These are phyloP conservation scores for Encarsia formosa DNA, from an alignment of 2,888 invertebrate species.

Conservation along the genomic window DNA sequence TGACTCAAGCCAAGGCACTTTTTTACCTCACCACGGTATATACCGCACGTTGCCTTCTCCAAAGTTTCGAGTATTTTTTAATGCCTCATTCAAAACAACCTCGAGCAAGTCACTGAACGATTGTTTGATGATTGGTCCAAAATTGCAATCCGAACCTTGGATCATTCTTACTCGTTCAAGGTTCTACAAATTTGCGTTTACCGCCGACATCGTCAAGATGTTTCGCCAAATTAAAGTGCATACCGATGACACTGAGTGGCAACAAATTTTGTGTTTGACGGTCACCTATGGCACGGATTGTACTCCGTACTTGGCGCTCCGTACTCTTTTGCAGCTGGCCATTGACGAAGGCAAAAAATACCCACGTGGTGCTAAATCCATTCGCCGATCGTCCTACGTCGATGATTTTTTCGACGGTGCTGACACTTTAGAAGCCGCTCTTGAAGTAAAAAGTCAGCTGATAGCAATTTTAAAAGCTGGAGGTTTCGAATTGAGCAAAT, in stretches of 20 bases:
- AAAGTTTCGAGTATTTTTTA: background rate
- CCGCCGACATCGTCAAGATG: background rate
- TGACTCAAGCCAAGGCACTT: background rate
- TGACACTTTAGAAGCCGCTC: background rate
- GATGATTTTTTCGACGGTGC: background rate
- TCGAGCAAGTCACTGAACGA: constrained; percentile 32
- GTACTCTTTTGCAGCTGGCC: constrained; percentile 7
- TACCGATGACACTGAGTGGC: constrained; percentile 33
- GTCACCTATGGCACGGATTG: constrained; percentile 9
- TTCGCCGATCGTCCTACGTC: background rate
- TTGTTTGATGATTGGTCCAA: constrained; percentile 35
- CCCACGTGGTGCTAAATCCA: background rate
- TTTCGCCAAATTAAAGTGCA: constrained; percentile 16
- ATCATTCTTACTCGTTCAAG: constrained; percentile 37
- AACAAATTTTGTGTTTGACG: constrained; percentile 31
- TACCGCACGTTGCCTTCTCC: background rate
- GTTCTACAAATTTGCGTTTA: constrained; percentile 34
- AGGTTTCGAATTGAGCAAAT: background rate
- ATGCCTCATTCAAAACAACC: background rate
- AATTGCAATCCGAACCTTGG: constrained; percentile 38
- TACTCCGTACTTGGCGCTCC: constrained; percentile 11
- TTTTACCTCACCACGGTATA: background rate
- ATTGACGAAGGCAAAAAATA: constrained; percentile 1
- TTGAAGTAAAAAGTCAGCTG: background rate
- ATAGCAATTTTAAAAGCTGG: background rate